A percentile compares a stretch with the other conserved stretches of the same genome.
Conservation (phyloP, 2,113 vertebrate species). For the Entelurus aequoreus region DNA sequence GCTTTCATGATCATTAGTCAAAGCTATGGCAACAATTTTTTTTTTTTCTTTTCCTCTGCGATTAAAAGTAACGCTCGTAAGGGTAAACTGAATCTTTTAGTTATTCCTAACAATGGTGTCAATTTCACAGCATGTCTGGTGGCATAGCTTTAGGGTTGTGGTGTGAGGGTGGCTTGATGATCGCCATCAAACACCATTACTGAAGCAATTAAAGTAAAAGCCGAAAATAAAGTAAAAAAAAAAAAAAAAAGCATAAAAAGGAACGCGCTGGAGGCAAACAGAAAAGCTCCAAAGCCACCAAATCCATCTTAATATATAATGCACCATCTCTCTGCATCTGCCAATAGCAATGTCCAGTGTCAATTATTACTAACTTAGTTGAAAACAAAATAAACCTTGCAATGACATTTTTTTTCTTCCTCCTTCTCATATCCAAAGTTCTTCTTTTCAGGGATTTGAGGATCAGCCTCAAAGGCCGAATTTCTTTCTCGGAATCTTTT, state of each 20-base stretch:
- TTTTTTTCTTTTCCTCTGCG: constrained; percentile 56
- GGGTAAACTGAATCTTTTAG: constrained; percentile 67
- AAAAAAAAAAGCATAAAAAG: constrained; percentile 48
- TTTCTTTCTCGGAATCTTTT: constrained; percentile 66
- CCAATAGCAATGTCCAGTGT: constrained; percentile 91
- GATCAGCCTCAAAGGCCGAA: constrained; percentile 83
- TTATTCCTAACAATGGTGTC: constrained; percentile 78
- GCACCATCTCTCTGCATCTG: constrained; percentile 81
- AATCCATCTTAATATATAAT: constrained; percentile 65
- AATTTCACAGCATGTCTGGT: constrained; percentile 88
- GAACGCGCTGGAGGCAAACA: constrained; percentile 86
- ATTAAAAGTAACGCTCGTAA: constrained; percentile 72
- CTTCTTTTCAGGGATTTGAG: constrained; percentile 79
- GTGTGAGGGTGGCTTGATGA: constrained; percentile 73
- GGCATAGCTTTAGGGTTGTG: constrained; percentile 68
- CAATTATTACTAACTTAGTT: constrained; percentile 83
- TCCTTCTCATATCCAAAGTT: constrained; percentile 64
- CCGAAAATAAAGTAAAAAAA: constrained; percentile 49
- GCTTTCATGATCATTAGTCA: constrained; percentile 51
- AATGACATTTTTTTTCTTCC: constrained; percentile 53
- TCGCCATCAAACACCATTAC: constrained; percentile 78
- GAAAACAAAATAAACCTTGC: constrained; percentile 54
- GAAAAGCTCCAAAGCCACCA: constrained; percentile 78
- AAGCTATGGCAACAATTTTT: constrained; percentile 83
- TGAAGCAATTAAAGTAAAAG: constrained; percentile 87